These are phyloP conservation scores for Anguilla megastoma DNA, from an alignment of 2,797 vertebrate genomes.

Conservation along the genomic window DNA sequence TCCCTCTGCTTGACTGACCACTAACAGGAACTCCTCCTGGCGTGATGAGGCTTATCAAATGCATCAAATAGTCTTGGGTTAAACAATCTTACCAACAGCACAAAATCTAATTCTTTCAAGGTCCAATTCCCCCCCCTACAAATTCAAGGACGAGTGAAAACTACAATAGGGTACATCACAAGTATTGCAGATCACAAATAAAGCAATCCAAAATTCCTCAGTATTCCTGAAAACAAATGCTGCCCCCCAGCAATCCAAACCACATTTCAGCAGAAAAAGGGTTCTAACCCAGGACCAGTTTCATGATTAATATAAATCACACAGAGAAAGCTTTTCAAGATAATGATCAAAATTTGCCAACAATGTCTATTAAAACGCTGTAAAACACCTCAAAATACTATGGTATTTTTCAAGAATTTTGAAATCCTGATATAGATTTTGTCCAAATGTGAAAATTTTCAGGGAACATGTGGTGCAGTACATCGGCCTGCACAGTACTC, in stretches of 20 bases:
- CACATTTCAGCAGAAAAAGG: background rate
- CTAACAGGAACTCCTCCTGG: conserved; percentile 56
- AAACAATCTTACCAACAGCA: background rate
- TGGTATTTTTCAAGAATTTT: background rate
- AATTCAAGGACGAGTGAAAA: background rate
- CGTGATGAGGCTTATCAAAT: conserved; percentile 51
- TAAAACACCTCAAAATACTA: background rate
- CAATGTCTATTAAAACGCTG: background rate
- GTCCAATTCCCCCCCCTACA: background rate
- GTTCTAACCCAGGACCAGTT: background rate
- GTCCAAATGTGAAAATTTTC: background rate
- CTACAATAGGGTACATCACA: background rate
- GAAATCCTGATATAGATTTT: background rate
- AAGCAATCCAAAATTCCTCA: background rate
- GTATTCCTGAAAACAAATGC: background rate
- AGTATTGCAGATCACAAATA: background rate
- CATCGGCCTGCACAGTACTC: background rate
- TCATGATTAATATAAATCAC: background rate
- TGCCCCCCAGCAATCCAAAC: background rate
- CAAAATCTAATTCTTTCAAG: background rate
- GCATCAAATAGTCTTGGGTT: background rate
- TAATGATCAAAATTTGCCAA: background rate
- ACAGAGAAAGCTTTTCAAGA: background rate
- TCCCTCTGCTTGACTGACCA: conserved; percentile 55
- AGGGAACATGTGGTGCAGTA: background rate